Conservation (phyloP, 2,113 vertebrate genomes). For the Tringa solitaria region DNA sequence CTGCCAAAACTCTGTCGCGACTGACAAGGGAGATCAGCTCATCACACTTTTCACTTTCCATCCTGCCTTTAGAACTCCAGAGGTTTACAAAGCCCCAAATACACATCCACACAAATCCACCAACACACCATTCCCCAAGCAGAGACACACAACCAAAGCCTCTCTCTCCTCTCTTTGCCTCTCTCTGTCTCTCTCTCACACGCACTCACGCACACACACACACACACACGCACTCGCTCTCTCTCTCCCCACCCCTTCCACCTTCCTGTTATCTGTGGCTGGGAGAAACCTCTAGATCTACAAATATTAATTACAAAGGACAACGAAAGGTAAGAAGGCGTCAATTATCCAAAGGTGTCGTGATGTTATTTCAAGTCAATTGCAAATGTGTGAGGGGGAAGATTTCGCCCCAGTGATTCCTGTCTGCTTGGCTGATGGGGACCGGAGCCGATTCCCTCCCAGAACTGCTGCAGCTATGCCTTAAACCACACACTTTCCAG, state of each 20-base stretch:
- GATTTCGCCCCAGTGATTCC: slow-evolving; percentile 72
- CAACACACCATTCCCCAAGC: slow-evolving; percentile 30
- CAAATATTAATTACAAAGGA: slow-evolving; percentile 77
- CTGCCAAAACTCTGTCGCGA: slow-evolving; percentile 44
- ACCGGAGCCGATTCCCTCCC: slow-evolving; percentile 62
- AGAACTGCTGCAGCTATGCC: slow-evolving; percentile 72
- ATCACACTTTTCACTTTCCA: neutral
- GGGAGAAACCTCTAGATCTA: slow-evolving; percentile 71
- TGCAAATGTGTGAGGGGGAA: slow-evolving; percentile 67
- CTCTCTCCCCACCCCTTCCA: slow-evolving; percentile 63
- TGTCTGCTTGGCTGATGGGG: slow-evolving; percentile 73
- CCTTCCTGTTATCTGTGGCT: slow-evolving; percentile 67
- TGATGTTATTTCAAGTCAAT: slow-evolving; percentile 71
- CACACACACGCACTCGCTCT: neutral
- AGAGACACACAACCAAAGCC: slow-evolving; percentile 32
- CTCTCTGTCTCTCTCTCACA: slow-evolving; percentile 9
- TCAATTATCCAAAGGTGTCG: slow-evolving; percentile 75
- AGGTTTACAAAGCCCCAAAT: slow-evolving; percentile 58
- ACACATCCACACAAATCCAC: slow-evolving; percentile 22
- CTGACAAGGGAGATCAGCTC: slow-evolving; percentile 48
- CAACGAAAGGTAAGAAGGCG: slow-evolving; percentile 78
- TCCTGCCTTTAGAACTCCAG: slow-evolving; percentile 38
- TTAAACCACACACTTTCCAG: slow-evolving; percentile 71
- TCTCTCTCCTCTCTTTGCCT: slow-evolving; percentile 26
- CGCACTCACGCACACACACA: slow-evolving; percentile 4